phyloP scores from a whole-genome alignment of 1,140 invertebrate genomes.

The Formica exsecta region DNA sequence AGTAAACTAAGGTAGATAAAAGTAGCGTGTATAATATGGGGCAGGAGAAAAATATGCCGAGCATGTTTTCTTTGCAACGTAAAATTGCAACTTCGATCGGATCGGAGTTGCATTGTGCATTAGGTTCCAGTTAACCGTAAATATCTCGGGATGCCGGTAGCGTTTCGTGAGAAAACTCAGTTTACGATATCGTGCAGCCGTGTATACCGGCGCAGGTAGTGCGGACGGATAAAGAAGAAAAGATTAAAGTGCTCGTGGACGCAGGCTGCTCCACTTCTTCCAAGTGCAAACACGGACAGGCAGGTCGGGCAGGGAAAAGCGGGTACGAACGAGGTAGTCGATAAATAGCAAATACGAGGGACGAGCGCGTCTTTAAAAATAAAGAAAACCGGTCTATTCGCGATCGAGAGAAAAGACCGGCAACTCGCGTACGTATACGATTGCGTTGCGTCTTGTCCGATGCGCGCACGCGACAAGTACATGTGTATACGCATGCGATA shows the following conservation, averaged over 20 bases:
- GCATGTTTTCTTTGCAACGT: conserved; percentile 12
- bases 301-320: conserved; percentile 26
- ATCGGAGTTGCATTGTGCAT: conserved; percentile 45
- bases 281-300: conserved; percentile 55
- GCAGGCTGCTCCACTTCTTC: conserved; percentile 54
- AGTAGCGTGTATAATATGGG: neutral
- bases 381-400: conserved; percentile 55
- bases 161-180: conserved; percentile 61
- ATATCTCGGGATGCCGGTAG: conserved; percentile 58
- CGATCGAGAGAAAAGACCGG: conserved; percentile 47
- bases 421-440: conserved; percentile 2
- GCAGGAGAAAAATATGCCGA: neutral
- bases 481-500: conserved; percentile 17
- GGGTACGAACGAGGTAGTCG: conserved; percentile 29
- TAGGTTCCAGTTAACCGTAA: conserved; percentile 50
- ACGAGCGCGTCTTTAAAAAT: conserved; percentile 60
- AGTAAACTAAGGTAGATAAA: neutral
- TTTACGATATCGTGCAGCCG: conserved; percentile 57
- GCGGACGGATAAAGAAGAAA: conserved; percentile 63
- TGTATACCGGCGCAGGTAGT: conserved; percentile 25
- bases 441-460: conserved; percentile 15
- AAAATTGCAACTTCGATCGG: conserved; percentile 25
- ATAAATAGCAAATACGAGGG: conserved; percentile 59
- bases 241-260: conserved; percentile 60
- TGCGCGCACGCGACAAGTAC: conserved; percentile 35